Base-by-base conservation (phyloP, 2,888 invertebrate species). In the Nematopogon swammerdamellus region DNA sequence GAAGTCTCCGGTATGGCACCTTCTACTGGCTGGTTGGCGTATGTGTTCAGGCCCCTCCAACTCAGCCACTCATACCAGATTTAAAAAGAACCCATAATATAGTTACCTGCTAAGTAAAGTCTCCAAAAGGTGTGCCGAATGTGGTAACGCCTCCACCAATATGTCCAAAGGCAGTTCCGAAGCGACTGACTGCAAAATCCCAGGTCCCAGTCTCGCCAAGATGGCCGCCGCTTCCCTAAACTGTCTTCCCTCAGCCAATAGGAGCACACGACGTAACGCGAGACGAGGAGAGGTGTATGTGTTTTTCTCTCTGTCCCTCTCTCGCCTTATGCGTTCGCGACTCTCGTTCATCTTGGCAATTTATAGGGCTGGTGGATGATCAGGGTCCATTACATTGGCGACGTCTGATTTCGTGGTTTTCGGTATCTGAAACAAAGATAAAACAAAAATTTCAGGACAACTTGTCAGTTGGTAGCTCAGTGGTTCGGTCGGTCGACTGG, bases 201-300 rank as follows among this genome's bases (percentile, higher is more conserved):
- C 88, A 43, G 88, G 86, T 3, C 91, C 92, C 17, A 95, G 77
- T 44, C 92, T 82, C 45, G 89, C 85, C 54, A 96, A 82, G 51
- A 95, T 89, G 44, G 88, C 87, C 0, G 95, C 93, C 5, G 95
- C 95, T 64, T 95, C 95, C n/a, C 92, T 79, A 67, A 91, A 95
- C 72, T 94, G 94, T 20, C 90, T 79, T 8, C 93, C 93, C 65
- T 95, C 95, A 58, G 93, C 89, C 57, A 95, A 74, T 49, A 93
- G 81, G 63, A 95, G 82, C 57, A 95, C 83, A 36, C 87, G 80
- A 2, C 88, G 77, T 46, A 88, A 63, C 17, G 87, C 86, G 54
- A 86, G 82, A 54, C 87, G 81, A 44, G 88, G 87, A 64, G 86
- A 87, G 59, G 85, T 80, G 62, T 86, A 72, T 56, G 63, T 84